Percentiles rank a stretch among this genome's conserved stretches.
Evolutionary conservation across 2,797 vertebrate species (phyloP).

Genomic region (Rhynchotus rufescens): DNA sequence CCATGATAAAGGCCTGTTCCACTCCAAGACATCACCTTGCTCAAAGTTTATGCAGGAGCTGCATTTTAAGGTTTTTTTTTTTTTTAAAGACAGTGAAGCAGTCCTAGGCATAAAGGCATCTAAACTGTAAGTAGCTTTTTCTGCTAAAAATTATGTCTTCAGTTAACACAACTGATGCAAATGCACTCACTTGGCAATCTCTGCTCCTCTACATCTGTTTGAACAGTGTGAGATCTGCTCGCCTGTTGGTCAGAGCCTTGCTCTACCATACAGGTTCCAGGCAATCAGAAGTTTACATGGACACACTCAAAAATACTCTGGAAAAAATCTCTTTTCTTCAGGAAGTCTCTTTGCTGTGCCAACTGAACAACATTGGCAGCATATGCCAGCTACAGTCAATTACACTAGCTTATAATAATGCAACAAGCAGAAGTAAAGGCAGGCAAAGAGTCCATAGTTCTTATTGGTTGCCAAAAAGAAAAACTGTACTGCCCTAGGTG

Average conservation of each 20-base stretch:
- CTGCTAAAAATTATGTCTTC: constrained; percentile 58
- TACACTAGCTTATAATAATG: constrained; percentile 58
- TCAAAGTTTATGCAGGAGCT: background rate
- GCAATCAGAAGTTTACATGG: constrained; percentile 67
- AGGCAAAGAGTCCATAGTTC: constrained; percentile 3
- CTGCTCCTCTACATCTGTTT: constrained; percentile 71
- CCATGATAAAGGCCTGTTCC: background rate
- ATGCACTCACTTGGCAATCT: constrained; percentile 67
- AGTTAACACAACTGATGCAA: constrained; percentile 65
- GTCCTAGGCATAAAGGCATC: background rate
- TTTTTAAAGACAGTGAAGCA: background rate
- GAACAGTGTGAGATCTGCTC: constrained; percentile 62
- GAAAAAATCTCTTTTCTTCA: constrained; percentile 52
- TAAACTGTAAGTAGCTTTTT: constrained; percentile 57
- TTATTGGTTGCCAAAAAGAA: constrained; percentile 39
- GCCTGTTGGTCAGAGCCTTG: constrained; percentile 61
- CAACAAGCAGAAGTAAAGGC: constrained; percentile 52
- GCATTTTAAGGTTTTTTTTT: background rate
- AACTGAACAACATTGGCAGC: constrained; percentile 47
- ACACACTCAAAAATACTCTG: constrained; percentile 51
- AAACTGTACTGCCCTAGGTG: constrained; percentile 36
- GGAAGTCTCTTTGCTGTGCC: constrained; percentile 43
- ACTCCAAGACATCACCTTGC: background rate
- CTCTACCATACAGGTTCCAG: constrained; percentile 55
- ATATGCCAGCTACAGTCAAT: constrained; percentile 60